Evolutionary conservation across 2,113 vertebrate genomes (phyloP).

Genomic region (Manacus vitellinus): DNA sequence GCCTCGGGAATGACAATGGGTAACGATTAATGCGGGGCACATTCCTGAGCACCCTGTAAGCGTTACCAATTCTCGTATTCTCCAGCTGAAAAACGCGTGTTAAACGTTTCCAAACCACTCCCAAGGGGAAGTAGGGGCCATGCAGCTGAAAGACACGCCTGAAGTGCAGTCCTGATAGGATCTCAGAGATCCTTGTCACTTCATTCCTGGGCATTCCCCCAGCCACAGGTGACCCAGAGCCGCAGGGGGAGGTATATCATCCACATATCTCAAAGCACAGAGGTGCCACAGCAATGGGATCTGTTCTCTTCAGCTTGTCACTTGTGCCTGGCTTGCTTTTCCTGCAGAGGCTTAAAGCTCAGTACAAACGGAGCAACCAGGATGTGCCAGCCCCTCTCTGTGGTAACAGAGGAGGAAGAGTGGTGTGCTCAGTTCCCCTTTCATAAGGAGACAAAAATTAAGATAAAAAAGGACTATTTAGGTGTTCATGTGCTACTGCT

Average conservation of each 20-base stretch:
- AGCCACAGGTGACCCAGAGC: not conserved
- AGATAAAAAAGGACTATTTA: not conserved
- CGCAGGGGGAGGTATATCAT: accelerated
- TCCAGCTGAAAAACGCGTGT: not conserved
- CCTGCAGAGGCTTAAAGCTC: not conserved
- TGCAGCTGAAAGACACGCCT: accelerated
- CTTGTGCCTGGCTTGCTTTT: accelerated
- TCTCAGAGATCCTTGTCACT: not conserved
- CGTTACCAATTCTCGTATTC: accelerated
- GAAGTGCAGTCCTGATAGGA: not conserved
- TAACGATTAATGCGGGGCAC: not conserved
- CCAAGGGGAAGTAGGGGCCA: accelerated
- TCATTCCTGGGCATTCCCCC: not conserved
- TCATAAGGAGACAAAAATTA: not conserved
- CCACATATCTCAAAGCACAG: accelerated
- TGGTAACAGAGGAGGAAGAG: not conserved
- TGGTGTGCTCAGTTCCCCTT: not conserved
- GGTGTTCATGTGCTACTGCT: not conserved
- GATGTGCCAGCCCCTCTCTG: not conserved
- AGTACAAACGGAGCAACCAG: not conserved
- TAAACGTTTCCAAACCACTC: not conserved
- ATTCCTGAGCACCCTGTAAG: accelerated
- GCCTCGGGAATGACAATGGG: not conserved
- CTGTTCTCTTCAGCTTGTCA: not conserved
- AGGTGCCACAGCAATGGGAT: not conserved